Base-by-base conservation (phyloP, 2,888 invertebrate species). In the Apamea epomidion region DNA sequence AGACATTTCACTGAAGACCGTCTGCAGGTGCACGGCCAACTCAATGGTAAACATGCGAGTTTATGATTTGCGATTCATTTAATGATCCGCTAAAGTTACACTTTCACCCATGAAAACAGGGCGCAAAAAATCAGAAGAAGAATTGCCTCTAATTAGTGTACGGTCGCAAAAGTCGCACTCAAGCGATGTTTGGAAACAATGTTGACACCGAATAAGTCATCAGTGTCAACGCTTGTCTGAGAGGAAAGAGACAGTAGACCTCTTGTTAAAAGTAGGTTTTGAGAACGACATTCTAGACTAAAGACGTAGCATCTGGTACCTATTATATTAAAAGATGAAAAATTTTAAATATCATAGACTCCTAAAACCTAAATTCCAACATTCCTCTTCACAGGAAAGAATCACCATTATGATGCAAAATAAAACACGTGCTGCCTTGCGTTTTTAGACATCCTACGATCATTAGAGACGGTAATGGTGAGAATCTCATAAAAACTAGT, bases 1-100 rank as follows among this genome's bases (percentile, higher is more conserved):
- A 93, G 92, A 92, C 95, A 93, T 95, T 96, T 96, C 96, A 94
- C 95, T 91, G 91, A 89, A 90, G 87, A 91, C 88, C 85, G 90
- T 88, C 90, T 93, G 94, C 88, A 88, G 90, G 89, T 90, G 90
- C 85, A 90, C 83, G 84, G 88, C 91, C 88, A 92, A 90, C 91
- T 86, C 85, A 87, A 89, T 90, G 72, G 77, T 86, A 91, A 92
- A 92, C 91, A 91, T 90, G 91, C 91, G 89, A 92, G 91, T 91
- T 91, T 89, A 86, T 80, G 89, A 87, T 93, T 91, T 90, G 89
- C 92, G 89, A 87, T 90, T 91, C 88, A 88, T 87, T 90, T 91
- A 91, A 90, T 91, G 90, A 92, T 93, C 88, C 88, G 92, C 91
- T 88, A 91, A 92, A 93, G 89, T 91, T 88, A 90, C 88, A 93